Evolutionary conservation across 1,140 invertebrate genomes (phyloP), one percentile per base, ranked within the genome.

Genomic region (Calliphora vicina): DNA sequence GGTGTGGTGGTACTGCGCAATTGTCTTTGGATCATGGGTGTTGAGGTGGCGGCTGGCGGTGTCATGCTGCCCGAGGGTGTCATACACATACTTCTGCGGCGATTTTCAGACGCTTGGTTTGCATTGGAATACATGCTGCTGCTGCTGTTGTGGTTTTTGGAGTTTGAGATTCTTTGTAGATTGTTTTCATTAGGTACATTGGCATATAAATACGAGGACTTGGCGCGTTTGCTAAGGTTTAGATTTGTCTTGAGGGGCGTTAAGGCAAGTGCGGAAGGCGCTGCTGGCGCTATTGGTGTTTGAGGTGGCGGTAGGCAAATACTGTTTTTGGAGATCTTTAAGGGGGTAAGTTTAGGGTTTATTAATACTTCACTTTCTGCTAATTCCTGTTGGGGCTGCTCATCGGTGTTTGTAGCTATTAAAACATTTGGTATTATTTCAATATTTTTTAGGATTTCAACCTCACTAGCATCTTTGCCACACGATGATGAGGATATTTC

Each of bases 401-500:
- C 23, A 2, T 50, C 13, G 42, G 50, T 15, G n/a, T n/a, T n/a
- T n/a, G n/a, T n/a, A n/a, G n/a, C n/a, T n/a, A 61, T 61, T 67
- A 17, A 25, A 67, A 23, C 8, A 6, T 67, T 23, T 23, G 61
- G 81, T 29, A 84, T 6, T 43, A 84, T 82, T 82, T 84, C 83
- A 29, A 84, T 84, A 15, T 82, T 84, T 73, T 82, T 81, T 20
- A 84, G 61, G 20, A 67, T 6, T 25, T 23, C 29, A 10, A 42
- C 73, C 29, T 76, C 27, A 12, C 61, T 76, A n/a, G 27, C 9
- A 42, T 76, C 27, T n/a, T 76, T n/a, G n/a, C n/a, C 73, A 20
- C 27, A 15, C 13, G 10, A 81, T 92, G 9, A 76, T 5, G 92
- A 93, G 6, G 92, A 93, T 13, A 93, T 92, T 87, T 93, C 93